Evolutionary conservation across 2,797 vertebrate species (phyloP).

Genomic region (Kryptolebias ocellatus): DNA sequence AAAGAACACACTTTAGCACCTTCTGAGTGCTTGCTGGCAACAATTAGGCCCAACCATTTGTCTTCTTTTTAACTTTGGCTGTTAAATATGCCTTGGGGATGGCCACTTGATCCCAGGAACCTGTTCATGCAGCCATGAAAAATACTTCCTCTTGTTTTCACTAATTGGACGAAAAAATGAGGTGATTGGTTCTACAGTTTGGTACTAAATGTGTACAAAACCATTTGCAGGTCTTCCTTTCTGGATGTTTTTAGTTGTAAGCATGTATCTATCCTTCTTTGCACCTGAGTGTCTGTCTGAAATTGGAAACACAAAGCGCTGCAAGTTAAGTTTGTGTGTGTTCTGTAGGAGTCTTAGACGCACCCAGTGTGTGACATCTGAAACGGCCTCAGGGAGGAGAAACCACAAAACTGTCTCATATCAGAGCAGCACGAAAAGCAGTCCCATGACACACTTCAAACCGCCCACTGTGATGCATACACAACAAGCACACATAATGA

Average conservation of each 20-base stretch:
- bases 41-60: constrained; percentile 57
- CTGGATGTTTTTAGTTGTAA: not conserved
- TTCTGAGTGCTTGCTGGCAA: constrained; percentile 59
- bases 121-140: constrained; percentile 53
- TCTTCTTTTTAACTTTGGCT: constrained; percentile 68
- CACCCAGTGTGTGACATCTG: constrained; percentile 43
- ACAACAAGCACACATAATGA: constrained; percentile 10
- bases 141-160: constrained; percentile 57
- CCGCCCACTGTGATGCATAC: constrained; percentile 9
- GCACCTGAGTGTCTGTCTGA: not conserved
- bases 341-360: constrained; percentile 22
- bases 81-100: constrained; percentile 70
- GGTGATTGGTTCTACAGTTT: not conserved
- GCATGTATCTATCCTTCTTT: not conserved
- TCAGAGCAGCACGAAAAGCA: constrained; percentile 32
- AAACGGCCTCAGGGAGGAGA: constrained; percentile 27
- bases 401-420: constrained; percentile 30
- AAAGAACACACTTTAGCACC: constrained; percentile 45
- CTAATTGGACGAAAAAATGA: constrained; percentile 43
- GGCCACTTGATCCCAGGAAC: constrained; percentile 59
- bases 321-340: constrained; percentile 31
- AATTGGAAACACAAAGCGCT: constrained; percentile 7
- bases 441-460: constrained; percentile 32
- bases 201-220: constrained; percentile 11
- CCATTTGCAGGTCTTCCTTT: constrained; percentile 1